These are phyloP conservation scores for Eucidaris tribuloides DNA, from an alignment of 35 echinoderm and acorn worm genomes.

Conservation along the genomic window DNA sequence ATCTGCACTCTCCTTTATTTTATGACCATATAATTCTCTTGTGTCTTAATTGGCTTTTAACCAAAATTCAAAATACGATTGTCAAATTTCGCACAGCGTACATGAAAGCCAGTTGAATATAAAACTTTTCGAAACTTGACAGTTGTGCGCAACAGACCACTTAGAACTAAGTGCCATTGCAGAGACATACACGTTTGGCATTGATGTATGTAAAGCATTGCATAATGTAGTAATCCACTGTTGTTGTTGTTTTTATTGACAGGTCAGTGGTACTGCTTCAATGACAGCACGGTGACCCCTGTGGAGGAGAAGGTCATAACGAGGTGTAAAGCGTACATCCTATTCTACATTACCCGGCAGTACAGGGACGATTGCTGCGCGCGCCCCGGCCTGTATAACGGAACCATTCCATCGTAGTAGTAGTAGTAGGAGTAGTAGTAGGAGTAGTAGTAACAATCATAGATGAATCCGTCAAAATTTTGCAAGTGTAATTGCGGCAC, in stretches of 20 bases:
- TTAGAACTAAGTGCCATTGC: too few relatives aligned
- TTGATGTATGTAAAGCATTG: too few relatives aligned
- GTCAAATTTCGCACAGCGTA: too few relatives aligned
- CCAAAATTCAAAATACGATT: too few relatives aligned
- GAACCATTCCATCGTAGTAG: slow-evolving; percentile 26
- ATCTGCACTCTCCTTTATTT: too few relatives aligned
- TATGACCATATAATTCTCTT: too few relatives aligned
- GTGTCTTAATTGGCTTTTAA: too few relatives aligned
- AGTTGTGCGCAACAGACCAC: too few relatives aligned
- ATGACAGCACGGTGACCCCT: slow-evolving; percentile 59
- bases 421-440: neutral
- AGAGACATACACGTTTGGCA: too few relatives aligned
- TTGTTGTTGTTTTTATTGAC: neutral
- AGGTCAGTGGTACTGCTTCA: slow-evolving; percentile 83
- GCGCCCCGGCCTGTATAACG: slow-evolving; percentile 7
- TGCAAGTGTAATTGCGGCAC: neutral
- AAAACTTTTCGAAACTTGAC: too few relatives aligned
- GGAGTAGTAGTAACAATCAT: neutral
- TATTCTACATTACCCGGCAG: slow-evolving; percentile 58
- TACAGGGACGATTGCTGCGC: slow-evolving; percentile 28
- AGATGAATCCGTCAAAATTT: slow-evolving; percentile 1
- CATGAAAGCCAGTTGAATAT: too few relatives aligned
- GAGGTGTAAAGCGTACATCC: slow-evolving; percentile 59
- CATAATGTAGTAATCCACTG: neutral
- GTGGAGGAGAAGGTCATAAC: slow-evolving; percentile 48